Conservation (phyloP, 2,797 vertebrate genomes). For the Gadopsis bispinosus region DNA sequence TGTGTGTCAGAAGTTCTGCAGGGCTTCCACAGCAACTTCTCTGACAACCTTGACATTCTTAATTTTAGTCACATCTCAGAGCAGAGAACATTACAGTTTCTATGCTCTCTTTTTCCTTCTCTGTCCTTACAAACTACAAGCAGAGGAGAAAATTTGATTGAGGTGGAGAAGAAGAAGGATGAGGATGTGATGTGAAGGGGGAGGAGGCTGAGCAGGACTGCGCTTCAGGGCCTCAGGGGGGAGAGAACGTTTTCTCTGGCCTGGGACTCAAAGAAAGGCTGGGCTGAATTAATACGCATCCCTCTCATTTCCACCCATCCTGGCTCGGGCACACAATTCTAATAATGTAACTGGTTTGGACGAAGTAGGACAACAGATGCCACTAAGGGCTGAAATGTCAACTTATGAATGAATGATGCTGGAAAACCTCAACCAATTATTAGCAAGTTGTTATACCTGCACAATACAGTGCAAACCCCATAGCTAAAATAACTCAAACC, state of each 20-base stretch:
- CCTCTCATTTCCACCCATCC: conserved; percentile 63
- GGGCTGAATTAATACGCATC: conserved; percentile 64
- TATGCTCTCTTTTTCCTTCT: background rate
- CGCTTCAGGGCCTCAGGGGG: conserved; percentile 73
- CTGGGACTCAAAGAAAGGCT: conserved; percentile 71
- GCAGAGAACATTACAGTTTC: conserved; percentile 33
- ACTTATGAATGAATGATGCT: conserved; percentile 43
- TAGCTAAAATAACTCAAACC: background rate
- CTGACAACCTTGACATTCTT: conserved; percentile 23
- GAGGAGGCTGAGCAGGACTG: conserved; percentile 51
- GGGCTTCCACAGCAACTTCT: conserved; percentile 20
- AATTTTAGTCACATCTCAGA: conserved; percentile 43
- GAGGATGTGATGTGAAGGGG: conserved; percentile 43
- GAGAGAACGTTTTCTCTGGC: conserved; percentile 77
- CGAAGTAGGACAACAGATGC: conserved; percentile 78
- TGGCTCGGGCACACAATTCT: conserved; percentile 56
- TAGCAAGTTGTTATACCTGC: conserved; percentile 1
- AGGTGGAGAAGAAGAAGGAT: conserved; percentile 55
- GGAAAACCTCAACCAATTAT: conserved; percentile 49
- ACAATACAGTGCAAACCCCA: background rate
- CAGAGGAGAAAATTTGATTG: conserved; percentile 55
- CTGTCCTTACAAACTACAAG: conserved; percentile 52
- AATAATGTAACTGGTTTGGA: conserved; percentile 61
- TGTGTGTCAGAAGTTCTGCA: conserved; percentile 41
- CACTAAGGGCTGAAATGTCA: conserved; percentile 60